Conservation (phyloP, 35 echinoderm and acorn worm genomes). For the Acanthaster planci region DNA sequence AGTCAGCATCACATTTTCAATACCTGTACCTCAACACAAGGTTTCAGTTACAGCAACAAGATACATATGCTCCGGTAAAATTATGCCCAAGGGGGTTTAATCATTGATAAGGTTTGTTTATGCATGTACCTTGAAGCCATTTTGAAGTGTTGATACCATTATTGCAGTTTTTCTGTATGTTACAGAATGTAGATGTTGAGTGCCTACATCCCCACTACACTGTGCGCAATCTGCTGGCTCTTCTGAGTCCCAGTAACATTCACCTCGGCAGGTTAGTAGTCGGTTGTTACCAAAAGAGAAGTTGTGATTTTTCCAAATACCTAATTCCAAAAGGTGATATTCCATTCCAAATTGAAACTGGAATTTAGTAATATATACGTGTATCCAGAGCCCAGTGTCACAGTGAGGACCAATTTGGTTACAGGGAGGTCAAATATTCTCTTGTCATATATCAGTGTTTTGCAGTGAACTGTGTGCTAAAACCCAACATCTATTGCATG, state of each 20-base stretch:
- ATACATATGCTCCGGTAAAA: too few relatives aligned
- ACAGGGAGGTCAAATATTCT: not conserved
- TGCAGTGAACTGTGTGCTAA: too few relatives aligned
- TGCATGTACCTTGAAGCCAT: too few relatives aligned
- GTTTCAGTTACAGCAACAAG: too few relatives aligned
- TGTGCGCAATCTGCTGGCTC: slow-evolving; percentile 49
- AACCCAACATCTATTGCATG: too few relatives aligned
- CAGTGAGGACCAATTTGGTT: not conserved
- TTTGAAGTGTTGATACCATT: too few relatives aligned
- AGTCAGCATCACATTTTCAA: not conserved
- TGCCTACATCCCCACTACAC: slow-evolving; percentile 75
- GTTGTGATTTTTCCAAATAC: not conserved
- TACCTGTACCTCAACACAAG: too few relatives aligned
- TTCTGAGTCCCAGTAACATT: slow-evolving; percentile 33
- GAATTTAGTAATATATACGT: not conserved
- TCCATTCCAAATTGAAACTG: not conserved
- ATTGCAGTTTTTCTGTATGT: too few relatives aligned
- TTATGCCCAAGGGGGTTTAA: too few relatives aligned
- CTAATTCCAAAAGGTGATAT: not conserved
- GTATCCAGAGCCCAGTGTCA: not conserved
- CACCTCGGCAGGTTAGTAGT: slow-evolving; percentile 55
- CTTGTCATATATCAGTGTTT: too few relatives aligned
- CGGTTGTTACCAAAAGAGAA: not conserved
- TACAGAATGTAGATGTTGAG: slow-evolving; percentile 59
- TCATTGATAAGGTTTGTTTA: too few relatives aligned